These are phyloP conservation scores for Ursus arctos DNA, from an alignment of 2,113 vertebrate species.

Conservation along the genomic window DNA sequence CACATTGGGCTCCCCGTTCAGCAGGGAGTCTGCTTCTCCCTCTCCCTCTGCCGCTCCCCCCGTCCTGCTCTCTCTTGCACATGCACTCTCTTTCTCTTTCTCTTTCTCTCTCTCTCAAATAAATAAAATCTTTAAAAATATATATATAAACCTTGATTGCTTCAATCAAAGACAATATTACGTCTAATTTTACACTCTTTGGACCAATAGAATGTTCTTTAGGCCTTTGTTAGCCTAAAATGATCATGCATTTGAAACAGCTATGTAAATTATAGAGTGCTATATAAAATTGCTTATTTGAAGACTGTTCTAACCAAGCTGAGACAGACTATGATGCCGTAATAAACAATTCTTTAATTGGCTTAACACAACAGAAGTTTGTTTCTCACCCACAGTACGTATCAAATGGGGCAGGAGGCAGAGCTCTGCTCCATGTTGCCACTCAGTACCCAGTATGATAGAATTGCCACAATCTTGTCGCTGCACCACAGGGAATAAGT, in stretches of 20 bases:
- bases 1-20: background rate
- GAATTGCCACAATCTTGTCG: background rate
- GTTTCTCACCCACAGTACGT: background rate
- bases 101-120: too few species aligned
- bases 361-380: background rate
- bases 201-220: conserved; percentile 5
- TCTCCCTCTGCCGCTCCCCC: too few species aligned
- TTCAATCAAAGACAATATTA: background rate
- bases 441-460: background rate
- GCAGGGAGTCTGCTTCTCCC: background rate
- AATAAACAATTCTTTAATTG: conserved; percentile 15
- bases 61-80: too few species aligned
- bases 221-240: background rate
- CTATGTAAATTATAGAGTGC: background rate
- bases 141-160: background rate
- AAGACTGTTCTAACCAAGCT: background rate
- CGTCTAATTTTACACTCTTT: conserved; percentile 45
- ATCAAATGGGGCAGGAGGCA: background rate
- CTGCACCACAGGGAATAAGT: background rate
- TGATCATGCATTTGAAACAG: background rate
- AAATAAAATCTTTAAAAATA: too few species aligned
- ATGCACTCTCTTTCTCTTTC: too few species aligned
- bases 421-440: background rate
- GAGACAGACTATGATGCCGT: background rate
- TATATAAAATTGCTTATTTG: background rate